These are phyloP conservation scores for Drosophila melanogaster DNA, from an alignment of 1,140 invertebrate species.

Conservation along the genomic window DNA sequence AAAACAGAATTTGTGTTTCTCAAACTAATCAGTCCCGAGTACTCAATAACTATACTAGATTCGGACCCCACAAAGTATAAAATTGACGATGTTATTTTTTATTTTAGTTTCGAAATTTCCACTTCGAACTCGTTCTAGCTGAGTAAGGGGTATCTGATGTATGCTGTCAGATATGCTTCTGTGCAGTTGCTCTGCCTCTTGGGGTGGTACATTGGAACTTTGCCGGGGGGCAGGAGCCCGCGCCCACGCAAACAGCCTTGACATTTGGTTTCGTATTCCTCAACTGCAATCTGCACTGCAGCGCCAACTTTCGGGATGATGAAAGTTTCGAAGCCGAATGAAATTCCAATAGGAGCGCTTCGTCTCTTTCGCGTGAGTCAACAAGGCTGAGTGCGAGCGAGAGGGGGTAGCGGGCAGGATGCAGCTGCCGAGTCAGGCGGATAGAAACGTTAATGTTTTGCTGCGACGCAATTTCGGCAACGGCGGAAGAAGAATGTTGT, in stretches of 20 bases:
- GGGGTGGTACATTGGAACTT: neutral
- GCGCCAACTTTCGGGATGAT: constrained; percentile 23
- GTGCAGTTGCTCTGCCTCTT: neutral
- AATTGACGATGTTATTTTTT: too few species aligned
- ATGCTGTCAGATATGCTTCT: neutral
- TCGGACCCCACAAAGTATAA: too few species aligned
- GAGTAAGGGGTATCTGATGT: neutral
- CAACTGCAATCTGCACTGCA: constrained; percentile 12
- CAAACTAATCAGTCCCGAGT: too few species aligned
- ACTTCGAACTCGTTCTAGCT: too few species aligned
- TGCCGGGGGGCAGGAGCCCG: neutral
- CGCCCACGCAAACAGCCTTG: constrained; percentile 56
- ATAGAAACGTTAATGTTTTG: constrained; percentile 52
- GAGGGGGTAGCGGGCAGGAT: constrained; percentile 48
- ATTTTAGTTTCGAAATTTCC: too few species aligned
- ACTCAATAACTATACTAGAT: too few species aligned
- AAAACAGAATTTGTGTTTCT: neutral
- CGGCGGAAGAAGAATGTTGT: constrained; percentile 55
- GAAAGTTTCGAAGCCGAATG: constrained; percentile 45
- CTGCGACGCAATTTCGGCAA: constrained; percentile 73
- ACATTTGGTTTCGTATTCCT: constrained; percentile 47
- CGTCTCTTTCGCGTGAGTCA: constrained; percentile 62
- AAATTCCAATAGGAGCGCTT: constrained; percentile 62
- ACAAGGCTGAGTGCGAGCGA: constrained; percentile 54
- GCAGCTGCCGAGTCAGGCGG: constrained; percentile 39